Evolutionary conservation across 2,888 invertebrate species (phyloP), one percentile per base, ranked within the genome.

Genomic region (Leptura quadrifasciata): DNA sequence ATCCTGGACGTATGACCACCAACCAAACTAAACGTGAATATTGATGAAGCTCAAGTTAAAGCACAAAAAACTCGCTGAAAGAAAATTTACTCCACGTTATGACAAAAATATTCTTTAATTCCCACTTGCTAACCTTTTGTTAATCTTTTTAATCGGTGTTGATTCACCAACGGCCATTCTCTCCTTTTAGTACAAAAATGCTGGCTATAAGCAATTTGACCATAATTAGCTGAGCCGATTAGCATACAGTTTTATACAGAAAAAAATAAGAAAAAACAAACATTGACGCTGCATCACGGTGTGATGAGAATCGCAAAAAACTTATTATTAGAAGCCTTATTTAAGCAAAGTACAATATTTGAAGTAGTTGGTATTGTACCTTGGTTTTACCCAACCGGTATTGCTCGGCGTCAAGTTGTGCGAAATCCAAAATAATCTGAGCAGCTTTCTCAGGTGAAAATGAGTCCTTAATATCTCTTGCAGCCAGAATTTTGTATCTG

Each of bases 401-500:
- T 91, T 97, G 97, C 91, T 98, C 98, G 85, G 94, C 91, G 89
- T 97, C 97, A 91, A 99, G 93, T 90, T 94, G 94, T 90, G 95
- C 93, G 86, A 91, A 90, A 84, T 95, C 95, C 91, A 97, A 93
- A 91, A 98, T 95, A 90, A 94, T 92, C 90, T 93, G 92, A 81
- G 96, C 93, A 85, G 95, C 95, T 91, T 95, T 94, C 91, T 94
- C 93, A 81, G 94, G 92, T 83, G 93, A 91, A 89, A 92, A 93
- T 85, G 92, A 91, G 85, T 94, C 94, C 92, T 93, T 94, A 90
- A 96, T 90, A 90, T 92, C 94, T 91, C 95, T 95, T 90, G 98
- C 97, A 92, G 98, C 98, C 94, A 99, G 95, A 94, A 99, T 98
- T 94, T 98, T 97, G 95, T 99, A 99, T 95, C 97, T 97, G 95